Evolutionary conservation across 2,888 invertebrate species (phyloP).

Genomic region (Hetaerina titia): DNA sequence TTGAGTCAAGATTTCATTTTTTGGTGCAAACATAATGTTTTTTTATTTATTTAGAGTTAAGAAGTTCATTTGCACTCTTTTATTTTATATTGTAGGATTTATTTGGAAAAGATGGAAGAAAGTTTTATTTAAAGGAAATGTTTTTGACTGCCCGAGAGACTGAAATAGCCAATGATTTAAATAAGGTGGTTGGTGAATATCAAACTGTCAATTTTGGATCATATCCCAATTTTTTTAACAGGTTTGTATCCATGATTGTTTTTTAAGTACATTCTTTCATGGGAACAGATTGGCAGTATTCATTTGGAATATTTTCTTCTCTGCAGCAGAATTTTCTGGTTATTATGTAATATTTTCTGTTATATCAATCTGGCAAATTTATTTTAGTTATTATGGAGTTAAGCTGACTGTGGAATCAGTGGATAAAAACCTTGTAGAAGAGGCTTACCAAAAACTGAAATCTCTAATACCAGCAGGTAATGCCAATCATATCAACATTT

Average conservation of each 20-base stretch:
- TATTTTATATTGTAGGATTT: constrained; percentile 71
- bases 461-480: constrained; percentile 73
- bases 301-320: neutral
- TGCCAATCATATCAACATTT: too few relatives aligned
- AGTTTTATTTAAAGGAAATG: constrained; percentile 76
- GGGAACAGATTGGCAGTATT: neutral
- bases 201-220: constrained; percentile 79
- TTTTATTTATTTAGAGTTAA: too few relatives aligned
- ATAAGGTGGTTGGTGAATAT: constrained; percentile 76
- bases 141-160: constrained; percentile 78
- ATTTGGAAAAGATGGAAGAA: constrained; percentile 71
- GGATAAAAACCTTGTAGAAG: constrained; percentile 74
- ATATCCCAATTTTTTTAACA: constrained; percentile 78
- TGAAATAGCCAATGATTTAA: constrained; percentile 76
- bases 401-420: constrained; percentile 79
- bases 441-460: constrained; percentile 76
- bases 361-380: neutral
- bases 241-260: constrained; percentile 74
- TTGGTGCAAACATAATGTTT: too few relatives aligned
- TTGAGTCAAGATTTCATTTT: too few relatives aligned
- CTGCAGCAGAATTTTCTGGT: neutral
- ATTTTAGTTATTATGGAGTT: constrained; percentile 78
- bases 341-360: too few relatives aligned
- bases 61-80: too few relatives aligned
- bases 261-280: constrained; percentile 52